Evolutionary conservation across 2,797 vertebrate genomes (phyloP).

Genomic region (Acrossocheilus fasciatus): DNA sequence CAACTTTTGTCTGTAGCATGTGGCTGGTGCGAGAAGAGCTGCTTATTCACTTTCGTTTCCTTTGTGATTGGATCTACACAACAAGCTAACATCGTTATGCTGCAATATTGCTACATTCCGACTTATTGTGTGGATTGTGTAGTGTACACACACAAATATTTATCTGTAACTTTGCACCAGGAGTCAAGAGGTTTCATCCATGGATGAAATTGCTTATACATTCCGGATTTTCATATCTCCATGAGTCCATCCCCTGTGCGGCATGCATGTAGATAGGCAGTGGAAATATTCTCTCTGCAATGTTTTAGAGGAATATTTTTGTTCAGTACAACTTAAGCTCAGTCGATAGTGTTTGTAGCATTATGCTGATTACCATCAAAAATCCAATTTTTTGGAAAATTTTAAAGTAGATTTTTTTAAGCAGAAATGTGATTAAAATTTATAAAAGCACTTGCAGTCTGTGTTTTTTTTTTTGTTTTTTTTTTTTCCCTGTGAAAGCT

Average conservation of each 20-base stretch:
- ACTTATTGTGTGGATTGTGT: slow-evolving; percentile 43
- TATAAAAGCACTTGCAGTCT: background rate
- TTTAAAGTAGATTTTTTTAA: background rate
- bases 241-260: slow-evolving; percentile 53
- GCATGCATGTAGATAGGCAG: slow-evolving; percentile 29
- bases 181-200: slow-evolving; percentile 61
- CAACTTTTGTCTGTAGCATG: slow-evolving; percentile 62
- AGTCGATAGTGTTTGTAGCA: background rate
- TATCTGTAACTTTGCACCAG: slow-evolving; percentile 48
- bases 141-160: slow-evolving; percentile 47
- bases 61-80: slow-evolving; percentile 41
- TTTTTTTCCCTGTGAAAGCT: background rate
- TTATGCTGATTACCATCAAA: background rate
- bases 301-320: background rate
- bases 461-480: too few species aligned
- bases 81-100: slow-evolving; percentile 52
- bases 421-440: background rate
- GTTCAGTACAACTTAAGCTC: background rate
- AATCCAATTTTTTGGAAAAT: too few species aligned
- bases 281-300: slow-evolving; percentile 32
- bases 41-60: slow-evolving; percentile 54
- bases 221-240: slow-evolving; percentile 64
- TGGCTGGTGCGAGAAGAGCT: slow-evolving; percentile 58
- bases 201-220: slow-evolving; percentile 71
- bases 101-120: slow-evolving; percentile 44